Conservation (phyloP, 1,140 invertebrate genomes). For the Matsumurasca onukii region DNA sequence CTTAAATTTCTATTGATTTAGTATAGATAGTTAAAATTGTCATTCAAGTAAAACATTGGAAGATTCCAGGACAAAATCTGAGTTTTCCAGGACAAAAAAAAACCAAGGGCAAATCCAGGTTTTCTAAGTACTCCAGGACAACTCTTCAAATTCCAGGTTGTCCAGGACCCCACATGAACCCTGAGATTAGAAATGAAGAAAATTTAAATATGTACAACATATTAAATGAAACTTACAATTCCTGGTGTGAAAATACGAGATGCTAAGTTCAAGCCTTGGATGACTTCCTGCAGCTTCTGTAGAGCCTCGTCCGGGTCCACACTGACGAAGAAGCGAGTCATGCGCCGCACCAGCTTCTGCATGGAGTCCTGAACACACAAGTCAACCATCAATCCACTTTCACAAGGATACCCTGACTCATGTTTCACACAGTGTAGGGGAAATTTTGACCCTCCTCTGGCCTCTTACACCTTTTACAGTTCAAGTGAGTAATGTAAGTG, state of each 20-base stretch:
- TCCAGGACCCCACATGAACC: too few relatives aligned
- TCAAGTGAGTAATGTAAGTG: neutral
- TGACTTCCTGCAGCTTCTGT: constrained; percentile 58
- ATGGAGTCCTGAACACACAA: constrained; percentile 60
- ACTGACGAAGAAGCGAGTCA: constrained; percentile 89
- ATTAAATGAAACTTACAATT: constrained; percentile 61
- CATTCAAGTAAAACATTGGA: too few relatives aligned
- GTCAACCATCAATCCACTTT: neutral
- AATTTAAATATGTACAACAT: too few relatives aligned
- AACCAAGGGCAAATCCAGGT: too few relatives aligned
- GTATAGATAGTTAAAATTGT: too few relatives aligned
- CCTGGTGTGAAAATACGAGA: constrained; percentile 58
- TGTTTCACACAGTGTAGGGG: neutral
- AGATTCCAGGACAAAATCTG: too few relatives aligned
- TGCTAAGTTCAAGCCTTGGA: constrained; percentile 63
- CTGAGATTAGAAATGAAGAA: too few relatives aligned
- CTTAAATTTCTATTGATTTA: too few relatives aligned
- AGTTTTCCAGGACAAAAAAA: too few relatives aligned
- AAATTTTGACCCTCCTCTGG: neutral
- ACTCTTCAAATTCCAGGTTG: too few relatives aligned
- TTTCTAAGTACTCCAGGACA: too few relatives aligned
- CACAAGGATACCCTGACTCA: too few relatives aligned
- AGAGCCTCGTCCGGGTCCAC: constrained; percentile 63
- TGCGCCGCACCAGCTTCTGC: constrained; percentile 81
- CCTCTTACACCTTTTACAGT: neutral